These are phyloP conservation scores for Drosophila paucipuncta DNA, from an alignment of 2,888 invertebrate species.

Conservation along the genomic window DNA sequence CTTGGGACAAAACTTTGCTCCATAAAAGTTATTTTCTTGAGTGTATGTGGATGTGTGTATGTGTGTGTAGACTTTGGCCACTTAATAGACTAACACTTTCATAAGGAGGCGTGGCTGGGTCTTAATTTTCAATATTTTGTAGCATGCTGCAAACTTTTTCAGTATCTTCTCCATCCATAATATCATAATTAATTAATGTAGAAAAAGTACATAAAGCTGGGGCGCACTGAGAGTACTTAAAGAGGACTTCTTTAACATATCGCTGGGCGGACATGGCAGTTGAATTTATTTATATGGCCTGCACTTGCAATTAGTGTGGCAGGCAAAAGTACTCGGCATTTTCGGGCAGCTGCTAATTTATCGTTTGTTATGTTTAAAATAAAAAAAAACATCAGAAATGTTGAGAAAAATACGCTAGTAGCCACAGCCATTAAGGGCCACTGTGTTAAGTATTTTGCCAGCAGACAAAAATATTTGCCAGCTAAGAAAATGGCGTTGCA, in stretches of 20 bases:
- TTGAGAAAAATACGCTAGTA: constrained; percentile 47
- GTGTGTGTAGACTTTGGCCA: constrained; percentile 21
- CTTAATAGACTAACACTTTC: constrained; percentile 57
- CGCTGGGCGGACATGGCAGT: constrained; percentile 27
- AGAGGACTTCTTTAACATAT: constrained; percentile 46
- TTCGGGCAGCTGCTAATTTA: constrained; percentile 69
- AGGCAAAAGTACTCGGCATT: constrained; percentile 57
- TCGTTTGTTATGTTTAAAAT: constrained; percentile 76
- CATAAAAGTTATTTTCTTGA: constrained; percentile 57
- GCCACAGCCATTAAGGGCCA: constrained; percentile 69
- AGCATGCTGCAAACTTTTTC: constrained; percentile 49
- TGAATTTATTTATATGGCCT: constrained; percentile 62
- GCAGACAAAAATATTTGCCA: constrained; percentile 75
- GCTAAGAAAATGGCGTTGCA: constrained; percentile 59
- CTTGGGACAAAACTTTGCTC: constrained; percentile 56
- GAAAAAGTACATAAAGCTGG: constrained; percentile 13
- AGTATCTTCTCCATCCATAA: constrained; percentile 60
- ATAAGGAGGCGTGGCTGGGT: constrained; percentile 36
- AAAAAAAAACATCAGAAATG: constrained; percentile 40
- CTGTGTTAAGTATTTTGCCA: constrained; percentile 74
- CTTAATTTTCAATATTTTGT: constrained; percentile 75
- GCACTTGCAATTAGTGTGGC: constrained; percentile 73
- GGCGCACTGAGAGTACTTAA: constrained; percentile 21
- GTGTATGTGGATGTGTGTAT: constrained; percentile 17
- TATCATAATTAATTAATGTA: constrained; percentile 72